These are phyloP conservation scores for Chionodraco myersi DNA, from an alignment of 2,113 vertebrate genomes.

Conservation along the genomic window DNA sequence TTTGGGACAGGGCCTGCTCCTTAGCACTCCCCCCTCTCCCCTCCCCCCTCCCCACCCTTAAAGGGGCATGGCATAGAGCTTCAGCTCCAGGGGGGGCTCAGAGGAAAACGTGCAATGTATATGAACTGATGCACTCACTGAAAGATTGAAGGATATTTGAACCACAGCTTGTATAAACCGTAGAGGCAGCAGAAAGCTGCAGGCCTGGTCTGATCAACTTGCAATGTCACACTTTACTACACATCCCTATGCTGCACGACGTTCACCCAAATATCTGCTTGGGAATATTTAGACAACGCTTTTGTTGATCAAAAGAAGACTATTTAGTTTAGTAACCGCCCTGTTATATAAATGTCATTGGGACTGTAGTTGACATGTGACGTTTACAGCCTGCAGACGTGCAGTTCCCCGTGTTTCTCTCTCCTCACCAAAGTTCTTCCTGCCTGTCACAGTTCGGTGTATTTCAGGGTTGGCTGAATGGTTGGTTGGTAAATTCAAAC, in stretches of 20 bases:
- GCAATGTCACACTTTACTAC: conserved; percentile 9
- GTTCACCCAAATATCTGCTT: conserved; percentile 15
- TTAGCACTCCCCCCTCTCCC: neutral
- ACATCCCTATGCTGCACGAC: conserved; percentile 45
- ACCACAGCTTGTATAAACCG: neutral
- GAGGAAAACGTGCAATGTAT: conserved; percentile 38
- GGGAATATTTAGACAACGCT: conserved; percentile 25
- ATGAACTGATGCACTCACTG: conserved; percentile 28
- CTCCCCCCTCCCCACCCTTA: neutral
- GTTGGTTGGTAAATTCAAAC: conserved; percentile 28
- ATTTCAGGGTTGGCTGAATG: neutral
- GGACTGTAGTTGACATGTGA: neutral
- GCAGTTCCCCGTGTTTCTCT: conserved; percentile 11
- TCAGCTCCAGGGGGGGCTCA: neutral
- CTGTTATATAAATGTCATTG: neutral
- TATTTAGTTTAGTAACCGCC: neutral
- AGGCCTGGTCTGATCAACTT: conserved; percentile 3
- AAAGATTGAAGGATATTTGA: conserved; percentile 39
- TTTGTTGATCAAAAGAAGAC: conserved; percentile 48
- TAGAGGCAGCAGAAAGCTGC: conserved; percentile 19
- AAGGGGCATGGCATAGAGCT: neutral
- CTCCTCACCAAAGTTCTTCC: conserved; percentile 12
- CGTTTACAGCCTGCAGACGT: neutral
- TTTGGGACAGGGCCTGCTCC: conserved; percentile 5
- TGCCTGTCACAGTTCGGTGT: conserved; percentile 33